Evolutionary conservation across 2,113 vertebrate species (phyloP).

Genomic region (Corythornis vintsioides): DNA sequence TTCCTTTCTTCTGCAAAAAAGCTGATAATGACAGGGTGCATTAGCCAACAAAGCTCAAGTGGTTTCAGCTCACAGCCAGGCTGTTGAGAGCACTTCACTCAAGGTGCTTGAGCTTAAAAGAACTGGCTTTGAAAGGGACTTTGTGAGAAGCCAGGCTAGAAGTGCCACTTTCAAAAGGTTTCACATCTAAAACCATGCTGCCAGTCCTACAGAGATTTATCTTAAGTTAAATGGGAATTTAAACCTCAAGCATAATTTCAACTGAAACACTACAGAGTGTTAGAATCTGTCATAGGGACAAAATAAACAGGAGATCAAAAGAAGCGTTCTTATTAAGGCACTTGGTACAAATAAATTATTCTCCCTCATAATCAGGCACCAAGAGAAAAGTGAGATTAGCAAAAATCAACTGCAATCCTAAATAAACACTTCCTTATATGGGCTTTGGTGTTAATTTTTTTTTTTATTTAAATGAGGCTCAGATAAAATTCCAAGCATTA

Average conservation of each 20-base stretch:
- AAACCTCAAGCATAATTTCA: background rate
- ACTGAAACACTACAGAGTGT: background rate
- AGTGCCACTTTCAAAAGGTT: fast-evolving
- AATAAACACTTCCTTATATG: background rate
- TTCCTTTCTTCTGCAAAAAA: slow-evolving; percentile 57
- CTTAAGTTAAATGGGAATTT: background rate
- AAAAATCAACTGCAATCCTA: background rate
- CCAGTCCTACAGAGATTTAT: background rate
- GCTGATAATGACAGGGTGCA: background rate
- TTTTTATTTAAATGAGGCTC: background rate
- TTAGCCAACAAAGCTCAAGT: background rate
- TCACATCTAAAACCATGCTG: background rate
- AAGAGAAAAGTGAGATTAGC: background rate
- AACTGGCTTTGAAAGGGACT: no score
- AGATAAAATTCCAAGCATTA: background rate
- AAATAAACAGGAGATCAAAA: background rate
- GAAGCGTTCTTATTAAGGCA: background rate
- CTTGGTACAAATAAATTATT: background rate
- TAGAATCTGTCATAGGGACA: background rate
- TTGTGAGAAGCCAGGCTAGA: background rate
- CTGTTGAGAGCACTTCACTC: background rate
- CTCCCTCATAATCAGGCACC: background rate
- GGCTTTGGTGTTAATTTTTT: background rate
- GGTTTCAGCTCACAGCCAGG: fast-evolving
- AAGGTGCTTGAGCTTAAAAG: background rate